Percentiles rank a stretch among this genome's conserved stretches.
These are phyloP conservation scores for Hetaerina titia DNA, from an alignment of 2,888 invertebrate genomes.

Conservation along the genomic window DNA sequence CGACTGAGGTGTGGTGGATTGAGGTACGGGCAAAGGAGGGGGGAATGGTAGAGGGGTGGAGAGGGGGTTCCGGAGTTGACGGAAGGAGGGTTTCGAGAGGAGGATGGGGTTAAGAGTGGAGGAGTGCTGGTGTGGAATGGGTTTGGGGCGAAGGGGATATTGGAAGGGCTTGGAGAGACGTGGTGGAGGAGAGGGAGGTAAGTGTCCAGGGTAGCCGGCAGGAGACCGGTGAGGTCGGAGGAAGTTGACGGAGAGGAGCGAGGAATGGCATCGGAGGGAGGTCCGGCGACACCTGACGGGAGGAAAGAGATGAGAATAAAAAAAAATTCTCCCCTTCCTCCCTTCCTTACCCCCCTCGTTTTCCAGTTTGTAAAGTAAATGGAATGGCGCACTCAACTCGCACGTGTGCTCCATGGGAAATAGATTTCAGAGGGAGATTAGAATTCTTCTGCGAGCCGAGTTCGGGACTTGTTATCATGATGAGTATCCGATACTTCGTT, in stretches of 20 bases:
- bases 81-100: too few species aligned
- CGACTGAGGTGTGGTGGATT: too few species aligned
- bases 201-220: background rate
- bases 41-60: too few species aligned
- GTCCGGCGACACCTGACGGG: conserved; percentile 44
- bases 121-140: background rate
- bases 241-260: background rate
- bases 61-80: too few species aligned
- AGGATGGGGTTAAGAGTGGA: too few species aligned
- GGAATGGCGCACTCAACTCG: background rate
- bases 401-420: background rate
- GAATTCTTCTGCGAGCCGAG: background rate
- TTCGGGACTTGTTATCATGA: background rate
- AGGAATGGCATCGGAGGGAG: conserved; percentile 8
- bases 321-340: background rate
- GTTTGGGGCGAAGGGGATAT: background rate
- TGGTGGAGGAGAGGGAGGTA: background rate
- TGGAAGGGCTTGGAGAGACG: background rate
- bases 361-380: background rate
- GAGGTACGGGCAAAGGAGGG: too few species aligned
- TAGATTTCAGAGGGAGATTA: background rate
- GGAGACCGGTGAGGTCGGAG: background rate
- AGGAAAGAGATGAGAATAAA: background rate
- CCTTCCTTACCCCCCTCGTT: too few species aligned
- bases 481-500: background rate